Base-by-base conservation (phyloP, 2,888 invertebrate species). In the Lasioglossum pauxillum region DNA sequence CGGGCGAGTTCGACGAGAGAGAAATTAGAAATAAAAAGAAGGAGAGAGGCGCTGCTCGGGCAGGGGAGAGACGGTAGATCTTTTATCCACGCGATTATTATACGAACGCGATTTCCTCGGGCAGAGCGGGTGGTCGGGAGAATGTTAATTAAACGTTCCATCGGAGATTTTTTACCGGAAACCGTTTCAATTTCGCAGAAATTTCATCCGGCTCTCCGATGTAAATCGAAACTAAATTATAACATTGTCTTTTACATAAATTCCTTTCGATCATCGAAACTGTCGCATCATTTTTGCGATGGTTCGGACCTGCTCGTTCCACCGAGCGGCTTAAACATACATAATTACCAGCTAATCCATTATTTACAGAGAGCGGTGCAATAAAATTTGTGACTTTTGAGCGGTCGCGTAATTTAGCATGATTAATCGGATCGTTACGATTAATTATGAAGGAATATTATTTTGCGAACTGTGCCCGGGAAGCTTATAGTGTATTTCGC, bases 61-160 rank as follows among this genome's bases (percentile, higher is more conserved):
- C 5, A 10, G 23, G 27, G 14, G 27, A 60, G 31, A 60, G 27
- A 60, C 31, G 60, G 27, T 31, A 16, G 23, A n/a, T 60, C 69
- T 38, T 71, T 84, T 69, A 57, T 82, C 67, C 67, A 57, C 74
- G 71, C 53, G 64, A 64, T 82, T 75, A 82, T 82, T 75, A 76
- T 77, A 74, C 16, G 84, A 83, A 71, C 80, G 49, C 75, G 75
- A 77, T 77, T 71, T 53, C 69, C 69, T 71, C 38, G 53, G 35
- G 79, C 35, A 44, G 49, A 46, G 23, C 69, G 57, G 53, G 35
- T 69, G 79, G 67, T 57, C 38, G 79, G 80, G 74, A 83, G 75
- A 83, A 80, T 80, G 82, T 80, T 83, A 75, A 83, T 83, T 83
- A 75, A 80, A 83, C 69, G 82, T 82, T 82, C 74, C 75, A 38